phyloP scores from a whole-genome alignment of 2,888 invertebrate species.

The Tupiocoris notatus region DNA sequence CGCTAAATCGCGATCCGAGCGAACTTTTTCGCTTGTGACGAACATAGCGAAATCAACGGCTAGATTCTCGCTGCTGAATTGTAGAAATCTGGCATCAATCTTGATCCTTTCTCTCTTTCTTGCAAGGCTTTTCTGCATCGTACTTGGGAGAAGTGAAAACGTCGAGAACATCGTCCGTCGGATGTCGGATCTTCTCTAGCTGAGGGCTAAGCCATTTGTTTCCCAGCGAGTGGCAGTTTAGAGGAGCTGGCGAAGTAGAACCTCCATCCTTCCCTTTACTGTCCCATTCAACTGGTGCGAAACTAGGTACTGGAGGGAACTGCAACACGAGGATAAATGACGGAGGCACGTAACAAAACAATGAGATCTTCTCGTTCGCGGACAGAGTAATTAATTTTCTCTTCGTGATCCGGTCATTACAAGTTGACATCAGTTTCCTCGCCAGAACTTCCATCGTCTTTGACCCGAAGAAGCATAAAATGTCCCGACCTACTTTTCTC shows the following conservation, averaged over 20 bases:
- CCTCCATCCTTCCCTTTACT: background rate
- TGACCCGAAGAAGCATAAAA: background rate
- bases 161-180: background rate
- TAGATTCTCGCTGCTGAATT: too few relatives aligned
- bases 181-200: background rate
- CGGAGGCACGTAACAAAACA: conserved; percentile 23
- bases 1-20: background rate
- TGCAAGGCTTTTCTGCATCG: background rate
- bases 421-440: conserved; percentile 16
- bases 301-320: background rate
- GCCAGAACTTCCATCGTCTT: background rate
- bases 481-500: background rate
- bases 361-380: conserved; percentile 11
- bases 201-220: background rate
- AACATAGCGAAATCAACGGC: background rate
- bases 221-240: background rate
- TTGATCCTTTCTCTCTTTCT: background rate
- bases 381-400: conserved; percentile 25
- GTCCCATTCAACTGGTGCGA: background rate
- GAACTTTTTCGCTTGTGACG: background rate
- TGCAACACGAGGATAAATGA: conserved; percentile 32
- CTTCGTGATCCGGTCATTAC: conserved; percentile 26
- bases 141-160: background rate
- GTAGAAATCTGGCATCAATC: background rate
- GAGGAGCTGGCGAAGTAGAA: background rate